Evolutionary conservation across 2,888 invertebrate species (phyloP).

Genomic region (Pollenia labialis): DNA sequence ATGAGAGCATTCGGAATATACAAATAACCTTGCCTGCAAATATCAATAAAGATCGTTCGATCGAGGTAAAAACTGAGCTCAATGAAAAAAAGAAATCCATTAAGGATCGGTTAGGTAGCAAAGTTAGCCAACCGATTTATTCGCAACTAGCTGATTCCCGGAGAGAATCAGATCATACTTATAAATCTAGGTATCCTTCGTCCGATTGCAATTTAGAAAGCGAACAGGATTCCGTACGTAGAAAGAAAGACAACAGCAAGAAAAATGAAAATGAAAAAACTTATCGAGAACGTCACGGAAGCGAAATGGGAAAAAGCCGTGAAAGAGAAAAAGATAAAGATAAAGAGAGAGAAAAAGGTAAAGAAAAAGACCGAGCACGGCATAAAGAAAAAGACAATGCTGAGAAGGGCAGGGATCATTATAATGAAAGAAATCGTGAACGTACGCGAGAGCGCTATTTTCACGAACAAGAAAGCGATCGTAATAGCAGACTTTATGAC

Average conservation of each 20-base stretch:
- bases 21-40: constrained; percentile 85
- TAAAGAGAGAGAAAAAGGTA: constrained; percentile 46
- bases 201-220: constrained; percentile 54
- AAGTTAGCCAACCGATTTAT: constrained; percentile 76
- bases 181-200: constrained; percentile 29
- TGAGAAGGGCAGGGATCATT: constrained; percentile 45
- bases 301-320: constrained; percentile 68
- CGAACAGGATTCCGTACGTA: constrained; percentile 73
- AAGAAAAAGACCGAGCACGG: constrained; percentile 73
- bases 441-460: constrained; percentile 41
- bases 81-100: constrained; percentile 85
- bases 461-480: constrained; percentile 27
- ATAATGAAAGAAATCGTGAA: constrained; percentile 56
- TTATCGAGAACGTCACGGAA: constrained; percentile 72
- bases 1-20: constrained; percentile 82
- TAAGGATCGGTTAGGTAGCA: constrained; percentile 91
- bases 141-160: constrained; percentile 74
- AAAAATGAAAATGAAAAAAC: constrained; percentile 64
- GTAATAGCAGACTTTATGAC: constrained; percentile 24
- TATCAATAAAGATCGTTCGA: constrained; percentile 83
- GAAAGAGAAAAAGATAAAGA: constrained; percentile 60
- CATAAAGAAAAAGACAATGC: constrained; percentile 44
- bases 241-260: constrained; percentile 67
- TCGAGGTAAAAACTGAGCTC: constrained; percentile 76
- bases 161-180: constrained; percentile 55